These are phyloP conservation scores for Amphiprion clarkii DNA, from an alignment of 2,797 vertebrate species.

Conservation along the genomic window DNA sequence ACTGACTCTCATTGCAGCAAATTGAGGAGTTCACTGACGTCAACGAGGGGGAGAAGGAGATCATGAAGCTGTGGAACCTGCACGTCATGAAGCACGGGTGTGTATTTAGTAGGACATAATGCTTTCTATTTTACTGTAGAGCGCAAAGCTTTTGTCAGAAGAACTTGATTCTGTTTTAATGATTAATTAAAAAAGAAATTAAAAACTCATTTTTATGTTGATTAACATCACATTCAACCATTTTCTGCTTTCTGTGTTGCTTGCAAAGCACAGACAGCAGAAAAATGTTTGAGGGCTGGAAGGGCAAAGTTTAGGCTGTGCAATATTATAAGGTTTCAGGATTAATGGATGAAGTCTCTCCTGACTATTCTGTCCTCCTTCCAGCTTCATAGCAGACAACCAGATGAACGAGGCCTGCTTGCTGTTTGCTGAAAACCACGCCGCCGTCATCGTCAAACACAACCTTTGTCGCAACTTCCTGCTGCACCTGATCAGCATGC, in stretches of 20 bases:
- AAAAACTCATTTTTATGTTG: no score
- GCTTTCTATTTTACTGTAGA: background rate
- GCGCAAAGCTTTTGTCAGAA: background rate
- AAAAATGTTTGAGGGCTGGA: no score
- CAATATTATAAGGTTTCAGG: no score
- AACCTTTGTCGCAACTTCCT: conserved; percentile 96
- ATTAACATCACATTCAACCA: no score
- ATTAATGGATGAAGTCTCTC: background rate
- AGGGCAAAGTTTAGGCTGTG: no score
- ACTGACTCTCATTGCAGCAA: conserved; percentile 86
- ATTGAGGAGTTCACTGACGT: conserved; percentile 99
- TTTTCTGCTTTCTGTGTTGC: no score
- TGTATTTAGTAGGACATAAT: conserved; percentile 19
- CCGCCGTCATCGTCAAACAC: conserved; percentile 89
- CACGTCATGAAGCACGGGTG: conserved; percentile 98
- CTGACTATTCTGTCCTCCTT: background rate
- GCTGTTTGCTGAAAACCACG: conserved; percentile 92
- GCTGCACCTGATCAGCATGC: conserved; percentile 98
- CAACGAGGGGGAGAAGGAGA: conserved; percentile 98
- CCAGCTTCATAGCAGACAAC: conserved; percentile 98
- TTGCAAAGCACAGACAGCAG: no score
- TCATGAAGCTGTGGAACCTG: conserved; percentile 99
- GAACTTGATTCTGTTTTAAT: background rate
- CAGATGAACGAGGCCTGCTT: conserved; percentile 98
- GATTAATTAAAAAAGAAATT: no score